These are phyloP conservation scores for Corythaeola cristata DNA, from an alignment of 2,113 vertebrate genomes.

Conservation along the genomic window DNA sequence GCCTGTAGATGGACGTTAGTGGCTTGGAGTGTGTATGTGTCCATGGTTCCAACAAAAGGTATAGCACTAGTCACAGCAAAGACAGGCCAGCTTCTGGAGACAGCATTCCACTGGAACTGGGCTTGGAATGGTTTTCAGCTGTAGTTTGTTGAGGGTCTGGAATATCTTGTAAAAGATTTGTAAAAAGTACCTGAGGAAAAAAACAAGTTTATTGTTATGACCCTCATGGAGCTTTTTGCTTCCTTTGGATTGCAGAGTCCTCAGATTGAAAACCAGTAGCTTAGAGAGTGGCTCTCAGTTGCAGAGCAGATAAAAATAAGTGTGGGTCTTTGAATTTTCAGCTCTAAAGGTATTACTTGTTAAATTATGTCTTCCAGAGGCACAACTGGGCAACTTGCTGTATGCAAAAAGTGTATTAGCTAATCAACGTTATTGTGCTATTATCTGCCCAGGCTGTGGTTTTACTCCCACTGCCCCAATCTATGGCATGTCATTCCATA, in stretches of 20 bases:
- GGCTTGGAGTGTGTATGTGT: background rate
- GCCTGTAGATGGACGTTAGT: accelerated
- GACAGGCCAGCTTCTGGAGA: background rate
- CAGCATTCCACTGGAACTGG: background rate
- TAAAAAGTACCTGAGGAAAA: background rate
- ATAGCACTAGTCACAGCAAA: background rate
- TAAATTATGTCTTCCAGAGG: background rate
- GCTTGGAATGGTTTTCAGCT: background rate
- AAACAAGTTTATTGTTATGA: background rate
- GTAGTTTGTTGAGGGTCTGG: background rate
- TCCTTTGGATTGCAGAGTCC: background rate
- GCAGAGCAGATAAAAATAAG: background rate
- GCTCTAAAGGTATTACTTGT: background rate
- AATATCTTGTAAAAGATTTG: background rate
- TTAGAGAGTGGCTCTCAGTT: background rate
- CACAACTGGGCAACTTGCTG: background rate
- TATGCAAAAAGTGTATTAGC: background rate
- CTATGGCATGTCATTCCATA: background rate
- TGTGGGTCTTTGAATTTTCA: background rate
- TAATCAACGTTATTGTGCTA: background rate
- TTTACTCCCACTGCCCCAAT: background rate
- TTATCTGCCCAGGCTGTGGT: background rate
- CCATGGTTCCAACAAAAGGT: accelerated
- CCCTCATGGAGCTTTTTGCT: background rate
- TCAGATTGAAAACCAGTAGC: background rate